Percentiles rank a stretch among this genome's conserved stretches.
These are phyloP conservation scores for Formica exsecta DNA, from an alignment of 1,140 invertebrate species.

Conservation along the genomic window DNA sequence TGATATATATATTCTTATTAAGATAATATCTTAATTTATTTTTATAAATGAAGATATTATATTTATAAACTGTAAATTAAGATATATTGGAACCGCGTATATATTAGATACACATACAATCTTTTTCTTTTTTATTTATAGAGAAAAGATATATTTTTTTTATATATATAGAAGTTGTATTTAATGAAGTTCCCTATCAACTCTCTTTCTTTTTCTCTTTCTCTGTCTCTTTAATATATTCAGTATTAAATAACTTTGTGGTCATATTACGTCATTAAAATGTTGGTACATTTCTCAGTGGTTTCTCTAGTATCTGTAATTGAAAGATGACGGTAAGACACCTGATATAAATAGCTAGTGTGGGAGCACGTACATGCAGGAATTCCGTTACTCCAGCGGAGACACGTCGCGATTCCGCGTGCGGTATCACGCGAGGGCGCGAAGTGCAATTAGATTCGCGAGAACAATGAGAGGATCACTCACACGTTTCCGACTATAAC, in stretches of 20 bases:
- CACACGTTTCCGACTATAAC: slow-evolving; percentile 21
- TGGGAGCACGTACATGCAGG: neutral
- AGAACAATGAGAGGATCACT: slow-evolving; percentile 48
- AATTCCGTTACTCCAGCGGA: slow-evolving; percentile 32
- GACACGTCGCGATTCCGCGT: slow-evolving; percentile 19
- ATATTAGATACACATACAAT: too few relatives aligned
- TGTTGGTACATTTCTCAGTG: neutral
- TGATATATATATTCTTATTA: slow-evolving; percentile 14
- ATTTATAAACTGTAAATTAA: neutral
- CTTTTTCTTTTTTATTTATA: neutral
- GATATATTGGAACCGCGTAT: neutral
- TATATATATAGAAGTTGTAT: neutral
- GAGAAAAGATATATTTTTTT: neutral
- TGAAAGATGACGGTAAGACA: slow-evolving; percentile 31
- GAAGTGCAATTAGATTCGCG: slow-evolving; percentile 29
- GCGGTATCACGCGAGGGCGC: too few relatives aligned
- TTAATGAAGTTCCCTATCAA: neutral
- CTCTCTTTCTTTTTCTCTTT: too few relatives aligned
- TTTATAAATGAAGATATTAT: too few relatives aligned
- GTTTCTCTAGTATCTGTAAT: neutral
- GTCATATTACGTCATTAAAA: slow-evolving; percentile 7
- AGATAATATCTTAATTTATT: slow-evolving; percentile 6
- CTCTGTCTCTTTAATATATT: slow-evolving; percentile 3
- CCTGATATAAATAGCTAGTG: neutral
- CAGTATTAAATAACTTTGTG: neutral